Conservation (phyloP, 2,797 vertebrate genomes). For the Falco columbarius region DNA sequence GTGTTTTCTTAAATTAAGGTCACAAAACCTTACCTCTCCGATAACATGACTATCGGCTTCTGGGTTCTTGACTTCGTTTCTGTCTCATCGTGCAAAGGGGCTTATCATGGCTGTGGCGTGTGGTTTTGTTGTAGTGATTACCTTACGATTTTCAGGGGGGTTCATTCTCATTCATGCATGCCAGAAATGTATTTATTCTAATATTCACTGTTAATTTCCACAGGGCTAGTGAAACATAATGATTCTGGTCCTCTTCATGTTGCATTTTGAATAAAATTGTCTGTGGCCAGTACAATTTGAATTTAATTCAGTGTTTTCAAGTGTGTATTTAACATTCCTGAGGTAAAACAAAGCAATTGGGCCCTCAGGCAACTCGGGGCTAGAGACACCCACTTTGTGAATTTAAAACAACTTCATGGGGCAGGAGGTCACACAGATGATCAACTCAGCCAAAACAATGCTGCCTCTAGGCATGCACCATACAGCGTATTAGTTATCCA, state of each 20-base stretch:
- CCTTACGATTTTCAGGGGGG: background rate
- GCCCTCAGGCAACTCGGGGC: background rate
- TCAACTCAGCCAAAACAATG: background rate
- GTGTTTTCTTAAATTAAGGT: background rate
- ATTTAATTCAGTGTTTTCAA: conserved; percentile 2
- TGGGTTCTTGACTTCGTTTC: background rate
- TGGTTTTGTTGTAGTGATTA: background rate
- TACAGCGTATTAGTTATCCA: background rate
- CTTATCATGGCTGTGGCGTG: background rate
- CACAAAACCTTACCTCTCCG: background rate
- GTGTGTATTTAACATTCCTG: background rate
- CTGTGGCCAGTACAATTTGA: background rate
- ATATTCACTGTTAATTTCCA: background rate
- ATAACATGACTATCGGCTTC: background rate
- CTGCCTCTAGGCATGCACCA: background rate
- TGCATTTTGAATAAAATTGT: background rate
- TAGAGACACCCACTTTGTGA: background rate
- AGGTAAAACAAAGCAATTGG: background rate
- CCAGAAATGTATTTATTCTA: background rate
- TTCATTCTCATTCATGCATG: background rate
- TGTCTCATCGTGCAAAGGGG: background rate
- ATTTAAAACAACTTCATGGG: background rate
- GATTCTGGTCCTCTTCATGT: background rate
- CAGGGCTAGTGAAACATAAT: background rate
- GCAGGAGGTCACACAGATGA: background rate